phyloP scores from a whole-genome alignment of 1,140 invertebrate species.

The Pentalonia nigronervosa region DNA sequence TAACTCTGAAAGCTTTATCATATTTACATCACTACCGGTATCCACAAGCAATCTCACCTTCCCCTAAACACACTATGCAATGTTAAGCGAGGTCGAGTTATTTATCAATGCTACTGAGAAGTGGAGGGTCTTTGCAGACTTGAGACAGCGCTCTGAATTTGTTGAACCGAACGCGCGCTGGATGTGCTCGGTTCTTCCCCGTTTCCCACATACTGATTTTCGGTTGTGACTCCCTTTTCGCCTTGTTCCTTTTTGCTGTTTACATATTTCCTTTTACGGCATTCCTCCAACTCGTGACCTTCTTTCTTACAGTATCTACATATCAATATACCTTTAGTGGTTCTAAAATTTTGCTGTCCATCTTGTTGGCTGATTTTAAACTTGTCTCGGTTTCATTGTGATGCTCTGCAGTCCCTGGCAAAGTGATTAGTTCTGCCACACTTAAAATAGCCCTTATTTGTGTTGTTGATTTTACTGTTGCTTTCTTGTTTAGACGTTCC shows the following conservation, averaged over 20 bases:
- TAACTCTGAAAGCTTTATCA: too few species aligned
- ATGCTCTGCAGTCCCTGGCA: neutral
- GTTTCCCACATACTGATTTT: neutral
- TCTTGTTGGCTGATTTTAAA: neutral
- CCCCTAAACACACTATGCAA: neutral
- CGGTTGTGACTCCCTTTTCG: neutral
- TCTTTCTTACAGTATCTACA: neutral
- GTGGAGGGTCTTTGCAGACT: too few species aligned
- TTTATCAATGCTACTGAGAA: too few species aligned
- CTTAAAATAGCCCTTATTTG: too few species aligned
- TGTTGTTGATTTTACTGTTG: neutral
- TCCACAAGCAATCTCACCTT: neutral
- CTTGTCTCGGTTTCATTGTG: neutral
- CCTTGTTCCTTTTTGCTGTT: neutral
- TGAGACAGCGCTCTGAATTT: neutral
- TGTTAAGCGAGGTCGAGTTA: neutral
- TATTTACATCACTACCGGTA: too few species aligned
- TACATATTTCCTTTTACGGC: neutral
- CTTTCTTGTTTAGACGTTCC: neutral
- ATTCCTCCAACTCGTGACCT: neutral
- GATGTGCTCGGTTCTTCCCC: neutral
- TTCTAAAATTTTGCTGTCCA: neutral
- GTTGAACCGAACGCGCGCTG: neutral
- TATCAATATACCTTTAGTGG: neutral
- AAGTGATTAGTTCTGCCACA: neutral